phyloP scores from a whole-genome alignment of 2,888 invertebrate genomes.

The Neuroscelio doddi region DNA sequence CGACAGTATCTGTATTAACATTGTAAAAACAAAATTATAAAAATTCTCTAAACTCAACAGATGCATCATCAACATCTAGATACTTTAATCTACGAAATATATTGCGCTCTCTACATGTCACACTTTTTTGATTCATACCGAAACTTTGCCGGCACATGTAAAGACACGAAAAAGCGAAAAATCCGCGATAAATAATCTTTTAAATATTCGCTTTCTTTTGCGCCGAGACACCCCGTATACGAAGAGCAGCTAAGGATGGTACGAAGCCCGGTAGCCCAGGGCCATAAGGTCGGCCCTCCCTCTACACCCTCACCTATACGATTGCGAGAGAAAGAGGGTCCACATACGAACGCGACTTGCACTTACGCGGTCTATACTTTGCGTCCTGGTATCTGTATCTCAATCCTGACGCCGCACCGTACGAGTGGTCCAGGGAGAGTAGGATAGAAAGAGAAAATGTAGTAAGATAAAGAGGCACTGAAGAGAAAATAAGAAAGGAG shows the following conservation, averaged over 20 bases:
- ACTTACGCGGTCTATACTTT: constrained; percentile 62
- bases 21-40: no score
- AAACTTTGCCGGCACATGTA: no score
- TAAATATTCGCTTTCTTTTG: constrained; percentile 7
- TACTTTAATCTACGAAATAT: no score
- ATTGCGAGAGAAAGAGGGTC: constrained; percentile 42
- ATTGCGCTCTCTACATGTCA: no score
- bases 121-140: no score
- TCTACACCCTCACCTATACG: constrained; percentile 66
- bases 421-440: constrained; percentile 45
- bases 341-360: constrained; percentile 53
- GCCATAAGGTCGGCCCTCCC: constrained; percentile 69
- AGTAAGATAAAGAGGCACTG: constrained; percentile 6
- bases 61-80: no score
- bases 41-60: no score
- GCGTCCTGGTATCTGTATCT: constrained; percentile 66
- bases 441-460: constrained; percentile 30
- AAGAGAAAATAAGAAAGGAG: constrained; percentile 36
- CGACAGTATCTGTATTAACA: no score
- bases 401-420: constrained; percentile 61
- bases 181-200: constrained; percentile 7
- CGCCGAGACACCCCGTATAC: constrained; percentile 58
- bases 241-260: constrained; percentile 55
- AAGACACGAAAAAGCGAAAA: neutral
- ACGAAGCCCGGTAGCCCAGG: constrained; percentile 70